Conservation (phyloP, 2,888 invertebrate species). For the Megamerina dolium region DNA sequence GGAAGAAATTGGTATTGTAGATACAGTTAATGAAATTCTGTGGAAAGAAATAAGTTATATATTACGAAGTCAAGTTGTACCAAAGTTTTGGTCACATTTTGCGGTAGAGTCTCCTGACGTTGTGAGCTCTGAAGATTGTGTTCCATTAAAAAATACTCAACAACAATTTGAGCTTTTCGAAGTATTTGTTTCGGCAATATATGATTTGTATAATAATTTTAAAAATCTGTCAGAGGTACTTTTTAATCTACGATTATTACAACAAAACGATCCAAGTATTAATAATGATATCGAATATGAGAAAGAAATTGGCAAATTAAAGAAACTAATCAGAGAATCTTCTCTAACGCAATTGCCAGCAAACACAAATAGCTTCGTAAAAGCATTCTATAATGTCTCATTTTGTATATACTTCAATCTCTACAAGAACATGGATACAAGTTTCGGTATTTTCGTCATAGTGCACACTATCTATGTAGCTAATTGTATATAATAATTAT, state of each 20-base stretch:
- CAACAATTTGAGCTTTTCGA: constrained; percentile 28
- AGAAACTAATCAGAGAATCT: constrained; percentile 27
- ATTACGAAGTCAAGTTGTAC: constrained; percentile 37
- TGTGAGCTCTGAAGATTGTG: constrained; percentile 13
- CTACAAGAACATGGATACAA: constrained; percentile 29
- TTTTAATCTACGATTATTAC: no score
- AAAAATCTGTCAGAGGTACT: constrained; percentile 27
- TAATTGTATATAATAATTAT: no score
- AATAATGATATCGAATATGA: no score
- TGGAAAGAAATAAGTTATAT: constrained; percentile 35
- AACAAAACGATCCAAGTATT: no score
- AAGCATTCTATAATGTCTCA: constrained; percentile 71
- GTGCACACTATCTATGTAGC: no score
- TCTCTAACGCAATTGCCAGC: constrained; percentile 66
- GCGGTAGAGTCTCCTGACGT: no score
- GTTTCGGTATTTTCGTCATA: constrained; percentile 34
- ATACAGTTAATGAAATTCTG: constrained; percentile 33
- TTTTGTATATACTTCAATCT: constrained; percentile 62
- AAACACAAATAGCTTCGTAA: constrained; percentile 62
- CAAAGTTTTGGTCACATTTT: constrained; percentile 45
- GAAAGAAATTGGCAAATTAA: no score
- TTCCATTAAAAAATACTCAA: constrained; percentile 18
- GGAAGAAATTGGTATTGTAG: constrained; percentile 23
- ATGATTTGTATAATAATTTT: constrained; percentile 36
- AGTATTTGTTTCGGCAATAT: constrained; percentile 39